Evolutionary conservation across 2,113 vertebrate genomes (phyloP).

Genomic region (Micronisus gabar): DNA sequence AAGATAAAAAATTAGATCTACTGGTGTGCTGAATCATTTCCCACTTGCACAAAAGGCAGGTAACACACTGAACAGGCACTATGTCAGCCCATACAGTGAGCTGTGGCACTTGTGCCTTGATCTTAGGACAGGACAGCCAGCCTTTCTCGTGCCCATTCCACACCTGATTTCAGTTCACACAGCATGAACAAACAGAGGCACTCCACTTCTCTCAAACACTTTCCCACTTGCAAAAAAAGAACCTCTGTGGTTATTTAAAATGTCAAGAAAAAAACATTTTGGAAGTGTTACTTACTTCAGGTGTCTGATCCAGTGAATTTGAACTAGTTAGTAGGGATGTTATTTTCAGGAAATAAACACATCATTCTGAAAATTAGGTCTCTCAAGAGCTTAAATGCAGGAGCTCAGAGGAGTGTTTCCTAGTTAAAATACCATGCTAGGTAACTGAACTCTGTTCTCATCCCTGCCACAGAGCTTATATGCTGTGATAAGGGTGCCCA

Average conservation of each 20-base stretch:
- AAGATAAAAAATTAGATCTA: background rate
- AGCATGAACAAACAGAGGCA: background rate
- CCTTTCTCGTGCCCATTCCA: accelerated
- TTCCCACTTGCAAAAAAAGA: background rate
- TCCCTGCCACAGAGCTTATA: background rate
- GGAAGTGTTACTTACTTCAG: background rate
- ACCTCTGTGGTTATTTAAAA: background rate
- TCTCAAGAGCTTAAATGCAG: background rate
- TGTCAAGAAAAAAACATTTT: background rate
- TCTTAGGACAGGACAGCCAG: background rate
- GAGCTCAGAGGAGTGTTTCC: background rate
- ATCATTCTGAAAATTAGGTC: background rate
- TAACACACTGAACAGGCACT: background rate
- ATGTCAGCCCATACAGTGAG: background rate
- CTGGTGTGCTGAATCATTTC: background rate
- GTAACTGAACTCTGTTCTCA: background rate
- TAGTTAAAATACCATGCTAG: background rate
- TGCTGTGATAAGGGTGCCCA: background rate
- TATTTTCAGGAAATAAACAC: background rate
- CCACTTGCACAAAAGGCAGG: background rate
- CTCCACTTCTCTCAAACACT: background rate
- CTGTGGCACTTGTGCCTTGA: background rate
- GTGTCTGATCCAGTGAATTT: background rate
- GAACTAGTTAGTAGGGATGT: background rate
- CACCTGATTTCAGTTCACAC: background rate